phyloP scores from a whole-genome alignment of 1,140 invertebrate genomes.

The Rhagoletis zephyria region DNA sequence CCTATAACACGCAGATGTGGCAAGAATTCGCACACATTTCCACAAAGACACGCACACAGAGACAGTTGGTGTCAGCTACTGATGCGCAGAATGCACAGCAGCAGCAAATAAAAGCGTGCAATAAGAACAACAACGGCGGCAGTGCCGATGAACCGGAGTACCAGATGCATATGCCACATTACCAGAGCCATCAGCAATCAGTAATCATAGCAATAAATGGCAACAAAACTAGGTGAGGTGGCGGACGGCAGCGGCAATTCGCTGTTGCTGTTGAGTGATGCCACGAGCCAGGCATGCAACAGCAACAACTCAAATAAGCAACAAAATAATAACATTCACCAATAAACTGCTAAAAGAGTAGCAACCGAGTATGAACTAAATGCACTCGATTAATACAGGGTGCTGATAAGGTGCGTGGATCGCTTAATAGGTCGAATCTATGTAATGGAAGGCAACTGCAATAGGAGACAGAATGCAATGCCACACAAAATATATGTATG shows the following conservation, averaged over 20 bases:
- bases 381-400: slow-evolving; percentile 41
- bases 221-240: background rate
- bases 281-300: background rate
- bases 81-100: slow-evolving; percentile 25
- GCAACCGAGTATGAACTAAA: background rate
- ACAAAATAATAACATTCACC: background rate
- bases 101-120: slow-evolving; percentile 23
- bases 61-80: slow-evolving; percentile 2
- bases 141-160: background rate
- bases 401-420: background rate
- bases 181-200: background rate
- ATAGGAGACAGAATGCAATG: background rate
- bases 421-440: background rate
- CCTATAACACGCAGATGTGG: background rate
- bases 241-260: background rate
- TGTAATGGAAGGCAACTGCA: background rate
- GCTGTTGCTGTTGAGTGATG: background rate
- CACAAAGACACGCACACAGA: background rate
- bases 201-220: background rate
- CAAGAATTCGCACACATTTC: background rate
- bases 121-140: background rate
- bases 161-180: background rate
- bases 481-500: background rate
- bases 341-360: background rate
- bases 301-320: background rate